Evolutionary conservation across 2,888 invertebrate genomes (phyloP), one percentile per base, ranked within the genome.

Genomic region (Melieria crassipennis): DNA sequence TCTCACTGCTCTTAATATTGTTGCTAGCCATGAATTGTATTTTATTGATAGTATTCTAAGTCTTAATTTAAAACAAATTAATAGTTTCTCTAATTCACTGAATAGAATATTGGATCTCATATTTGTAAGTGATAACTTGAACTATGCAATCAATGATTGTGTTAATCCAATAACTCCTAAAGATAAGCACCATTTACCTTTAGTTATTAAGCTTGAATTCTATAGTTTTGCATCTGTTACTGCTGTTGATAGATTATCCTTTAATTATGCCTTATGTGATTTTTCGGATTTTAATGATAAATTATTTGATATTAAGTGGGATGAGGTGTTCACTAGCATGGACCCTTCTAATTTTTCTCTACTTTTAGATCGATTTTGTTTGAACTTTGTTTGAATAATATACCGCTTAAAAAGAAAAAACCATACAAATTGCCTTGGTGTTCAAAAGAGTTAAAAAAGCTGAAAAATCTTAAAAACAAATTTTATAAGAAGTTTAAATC

Each of bases 221-320:
- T 50, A 50, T 50, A 50, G 11, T 50, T 50, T 50, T 50, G 50
- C 50, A 50, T 50, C 50, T 10, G 9, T 50, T 50, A 7, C 50
- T 10, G 1, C 11, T 50, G 50, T 10, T 50, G 50, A 50, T 1
- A 50, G 50, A 10, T 50, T 50, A 50, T 50, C 50, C 11, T 50
- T 50, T 50, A 50, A 7, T 50, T 50, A 50, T 50, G 50, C 50
- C 50, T 50, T 50, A 50, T 50, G 50, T 50, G 50, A 50, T 50
- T 50, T 50, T 50, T 7, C 11, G 11, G 50, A 2, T 50, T 7
- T 50, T 11, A 50, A 50, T 50, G 50, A 50, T 7, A 7, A 10
- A 50, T 11, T 50, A 7, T 50, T 50, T 10, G 50, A 50, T 11
- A 50, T 50, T 16, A 16, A 16, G 16, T 16, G 16, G 16, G 16